Percentiles rank a stretch among this genome's conserved stretches.
phyloP scores from a whole-genome alignment of 2,113 vertebrate species.

The Bungarus multicinctus region DNA sequence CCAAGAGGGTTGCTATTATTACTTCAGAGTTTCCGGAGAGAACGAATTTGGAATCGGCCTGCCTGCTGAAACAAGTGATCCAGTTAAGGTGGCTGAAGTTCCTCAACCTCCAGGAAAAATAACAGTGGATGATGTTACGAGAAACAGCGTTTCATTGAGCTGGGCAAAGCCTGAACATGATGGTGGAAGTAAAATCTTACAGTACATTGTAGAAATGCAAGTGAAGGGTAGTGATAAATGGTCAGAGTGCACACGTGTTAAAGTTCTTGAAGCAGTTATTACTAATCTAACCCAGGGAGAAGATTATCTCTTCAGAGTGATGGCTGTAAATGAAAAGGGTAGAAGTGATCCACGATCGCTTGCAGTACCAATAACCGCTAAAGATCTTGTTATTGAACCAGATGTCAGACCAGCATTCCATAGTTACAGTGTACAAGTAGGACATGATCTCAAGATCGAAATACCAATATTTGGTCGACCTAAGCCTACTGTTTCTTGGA shows the following conservation, averaged over 20 bases:
- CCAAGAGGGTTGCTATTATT: conserved; percentile 95
- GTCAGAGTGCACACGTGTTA: conserved; percentile 88
- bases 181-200: conserved; percentile 92
- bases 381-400: conserved; percentile 93
- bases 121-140: conserved; percentile 90
- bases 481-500: conserved; percentile 88
- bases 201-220: conserved; percentile 95
- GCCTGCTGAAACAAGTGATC: conserved; percentile 84
- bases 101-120: conserved; percentile 93
- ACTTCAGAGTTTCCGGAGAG: conserved; percentile 91
- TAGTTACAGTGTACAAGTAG: conserved; percentile 89
- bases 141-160: conserved; percentile 89
- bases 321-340: conserved; percentile 95
- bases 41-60: conserved; percentile 92
- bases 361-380: conserved; percentile 88
- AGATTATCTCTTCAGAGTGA: conserved; percentile 93
- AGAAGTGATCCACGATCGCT: conserved; percentile 93
- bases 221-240: conserved; percentile 91
- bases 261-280: conserved; percentile 86
- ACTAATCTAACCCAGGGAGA: conserved; percentile 88
- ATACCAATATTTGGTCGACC: conserved; percentile 91
- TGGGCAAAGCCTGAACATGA: conserved; percentile 97
- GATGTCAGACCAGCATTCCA: conserved; percentile 89
- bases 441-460: conserved; percentile 89
- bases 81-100: conserved; percentile 94